Percentiles rank a stretch among this genome's conserved stretches.
Conservation (phyloP, 2,888 invertebrate species). For the Lysandra coridon region DNA sequence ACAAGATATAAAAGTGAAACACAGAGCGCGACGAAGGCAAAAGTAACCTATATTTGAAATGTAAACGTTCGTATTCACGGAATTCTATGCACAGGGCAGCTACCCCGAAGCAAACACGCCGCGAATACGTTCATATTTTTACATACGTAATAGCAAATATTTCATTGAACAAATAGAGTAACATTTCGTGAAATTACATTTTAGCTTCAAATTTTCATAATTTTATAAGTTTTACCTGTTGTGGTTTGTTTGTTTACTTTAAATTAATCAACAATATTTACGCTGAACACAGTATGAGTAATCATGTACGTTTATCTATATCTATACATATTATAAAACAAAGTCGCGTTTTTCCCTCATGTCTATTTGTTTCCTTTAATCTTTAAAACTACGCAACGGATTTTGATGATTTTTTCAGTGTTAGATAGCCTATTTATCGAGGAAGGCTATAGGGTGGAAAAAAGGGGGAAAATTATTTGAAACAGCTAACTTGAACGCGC, state of each 20-base stretch:
- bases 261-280: no score
- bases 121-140: slow-evolving; percentile 10
- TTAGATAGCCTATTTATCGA: no score
- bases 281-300: no score
- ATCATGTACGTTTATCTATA: no score
- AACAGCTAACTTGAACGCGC: no score
- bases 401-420: no score
- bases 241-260: not conserved
- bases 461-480: no score
- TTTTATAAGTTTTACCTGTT: not conserved
- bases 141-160: slow-evolving; percentile 30
- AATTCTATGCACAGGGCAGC: slow-evolving; percentile 19
- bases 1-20: slow-evolving; percentile 27
- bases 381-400: no score
- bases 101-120: slow-evolving; percentile 12
- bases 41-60: slow-evolving; percentile 26
- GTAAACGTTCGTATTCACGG: slow-evolving; percentile 17
- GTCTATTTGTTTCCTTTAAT: no score
- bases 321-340: no score
- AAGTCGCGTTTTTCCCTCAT: no score
- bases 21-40: slow-evolving; percentile 17
- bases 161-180: slow-evolving; percentile 20
- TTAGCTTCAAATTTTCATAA: not conserved
- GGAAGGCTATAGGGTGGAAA: no score
- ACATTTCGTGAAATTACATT: slow-evolving; percentile 3